phyloP scores from a whole-genome alignment of 1,140 invertebrate species.

The Drosophila kepulauana region DNA sequence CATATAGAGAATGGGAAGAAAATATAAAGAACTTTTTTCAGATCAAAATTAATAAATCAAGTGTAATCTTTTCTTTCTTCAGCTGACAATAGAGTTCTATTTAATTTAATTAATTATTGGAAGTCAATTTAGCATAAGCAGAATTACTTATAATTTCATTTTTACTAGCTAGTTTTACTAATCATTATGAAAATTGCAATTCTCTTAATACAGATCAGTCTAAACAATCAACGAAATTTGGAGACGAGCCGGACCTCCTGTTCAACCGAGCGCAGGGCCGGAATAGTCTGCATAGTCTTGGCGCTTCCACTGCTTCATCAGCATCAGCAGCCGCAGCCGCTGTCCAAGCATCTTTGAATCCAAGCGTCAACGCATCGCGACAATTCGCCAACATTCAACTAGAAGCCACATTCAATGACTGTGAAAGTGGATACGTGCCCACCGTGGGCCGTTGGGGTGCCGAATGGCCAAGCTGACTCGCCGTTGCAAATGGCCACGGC shows the following conservation, averaged over 20 bases:
- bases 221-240: constrained; percentile 87
- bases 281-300: constrained; percentile 84
- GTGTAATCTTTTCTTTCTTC: no score
- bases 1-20: no score
- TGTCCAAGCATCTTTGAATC: constrained; percentile 59
- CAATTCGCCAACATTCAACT: constrained; percentile 85
- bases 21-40: no score
- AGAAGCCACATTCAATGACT: constrained; percentile 81
- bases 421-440: constrained; percentile 88
- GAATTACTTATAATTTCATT: no score
- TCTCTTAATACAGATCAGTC: constrained; percentile 86
- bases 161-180: no score
- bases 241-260: constrained; percentile 85
- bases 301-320: constrained; percentile 82
- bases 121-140: no score
- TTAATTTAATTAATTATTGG: no score
- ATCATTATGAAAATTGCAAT: no score
- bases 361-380: constrained; percentile 64
- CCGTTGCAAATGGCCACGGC: constrained; percentile 76
- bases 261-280: constrained; percentile 85
- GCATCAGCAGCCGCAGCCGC: constrained; percentile 44
- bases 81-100: no score
- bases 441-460: constrained; percentile 93
- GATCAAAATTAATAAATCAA: no score
- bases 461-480: constrained; percentile 97